Base-by-base conservation (phyloP, 1,140 invertebrate species). In the Spodoptera litura region DNA sequence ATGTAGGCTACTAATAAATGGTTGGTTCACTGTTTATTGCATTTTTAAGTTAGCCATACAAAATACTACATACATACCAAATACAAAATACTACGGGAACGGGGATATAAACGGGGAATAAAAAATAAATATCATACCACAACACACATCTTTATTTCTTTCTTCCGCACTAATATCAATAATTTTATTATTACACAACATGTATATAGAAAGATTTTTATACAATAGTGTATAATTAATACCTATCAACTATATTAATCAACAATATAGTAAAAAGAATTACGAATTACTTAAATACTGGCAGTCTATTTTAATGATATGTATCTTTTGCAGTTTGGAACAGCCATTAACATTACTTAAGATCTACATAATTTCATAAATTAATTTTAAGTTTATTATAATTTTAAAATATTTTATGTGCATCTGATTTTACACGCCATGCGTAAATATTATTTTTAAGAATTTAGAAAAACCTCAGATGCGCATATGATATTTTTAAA, bases 131-230 rank as follows among this genome's bases (percentile, higher is more conserved):
- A 52, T 81, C 27, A 53, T 86, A 87, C 87, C 87, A 93, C 91
- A 92, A 94, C 93, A 94, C 93, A 92, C 91, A 94, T 81, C 90
- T 92, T 93, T 89, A 91, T 91, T 93, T 88, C 80, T 86, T 76
- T 88, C 83, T 75, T 83, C 83, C 82, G 31, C 86, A 53, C 88
- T 91, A 89, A 88, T 88, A 86, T 85, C 89, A 90, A 91, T 91
- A 89, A 87, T 88, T 89, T 91, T 89, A 92, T 90, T 91, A 91
- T 92, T 90, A 92, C 91, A 94, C 93, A 94, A 94, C 91, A 94
- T 94, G 93, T 93, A 94, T 91, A 94, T 94, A 94, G 93, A 94
- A 94, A 93, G 93, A 94, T 89, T 92, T 93, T 94, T 93, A 94
- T 93, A 94, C 91, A 93, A 93, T 94, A 93, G 91, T 94, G 90